Percentiles rank a stretch among this genome's conserved stretches.
These are phyloP conservation scores for Benitochromis conjunctus DNA, from an alignment of 2,113 vertebrate genomes.

Conservation along the genomic window DNA sequence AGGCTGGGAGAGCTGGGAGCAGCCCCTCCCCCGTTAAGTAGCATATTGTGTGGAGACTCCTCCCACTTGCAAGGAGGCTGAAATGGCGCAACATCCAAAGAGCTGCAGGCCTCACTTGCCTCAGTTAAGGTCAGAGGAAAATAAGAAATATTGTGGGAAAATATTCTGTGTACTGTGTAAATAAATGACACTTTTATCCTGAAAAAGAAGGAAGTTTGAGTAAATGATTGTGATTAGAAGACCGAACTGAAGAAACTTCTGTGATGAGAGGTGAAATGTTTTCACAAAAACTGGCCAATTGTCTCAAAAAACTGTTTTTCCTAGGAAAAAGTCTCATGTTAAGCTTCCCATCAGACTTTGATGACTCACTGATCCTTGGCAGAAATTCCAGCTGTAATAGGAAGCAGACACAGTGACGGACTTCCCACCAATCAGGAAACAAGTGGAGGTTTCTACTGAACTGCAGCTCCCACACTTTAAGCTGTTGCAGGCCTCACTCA, in stretches of 20 bases:
- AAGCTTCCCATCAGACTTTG: background rate
- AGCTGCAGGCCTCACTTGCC: background rate
- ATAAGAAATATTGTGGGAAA: background rate
- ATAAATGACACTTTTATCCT: background rate
- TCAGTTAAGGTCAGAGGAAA: background rate
- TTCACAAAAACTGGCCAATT: too few species aligned
- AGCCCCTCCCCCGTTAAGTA: conserved; percentile 90
- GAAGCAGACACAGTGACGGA: background rate
- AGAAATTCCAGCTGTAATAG: background rate
- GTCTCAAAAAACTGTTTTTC: too few species aligned
- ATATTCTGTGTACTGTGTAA: background rate
- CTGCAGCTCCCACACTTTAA: background rate
- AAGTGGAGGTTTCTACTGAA: background rate
- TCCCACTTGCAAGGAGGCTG: conserved; percentile 81
- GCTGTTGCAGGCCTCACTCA: too few species aligned
- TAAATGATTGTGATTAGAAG: background rate
- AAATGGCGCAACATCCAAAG: background rate
- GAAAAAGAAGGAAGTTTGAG: background rate
- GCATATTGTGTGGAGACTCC: conserved; percentile 78
- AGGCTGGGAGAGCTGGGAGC: conserved; percentile 79
- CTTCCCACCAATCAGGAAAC: background rate
- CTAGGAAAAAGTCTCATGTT: background rate
- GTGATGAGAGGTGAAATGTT: background rate
- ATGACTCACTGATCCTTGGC: background rate
- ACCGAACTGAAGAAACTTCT: background rate